Evolutionary conservation across 2,888 invertebrate species (phyloP).

Genomic region (Himalopsyche anomala): DNA sequence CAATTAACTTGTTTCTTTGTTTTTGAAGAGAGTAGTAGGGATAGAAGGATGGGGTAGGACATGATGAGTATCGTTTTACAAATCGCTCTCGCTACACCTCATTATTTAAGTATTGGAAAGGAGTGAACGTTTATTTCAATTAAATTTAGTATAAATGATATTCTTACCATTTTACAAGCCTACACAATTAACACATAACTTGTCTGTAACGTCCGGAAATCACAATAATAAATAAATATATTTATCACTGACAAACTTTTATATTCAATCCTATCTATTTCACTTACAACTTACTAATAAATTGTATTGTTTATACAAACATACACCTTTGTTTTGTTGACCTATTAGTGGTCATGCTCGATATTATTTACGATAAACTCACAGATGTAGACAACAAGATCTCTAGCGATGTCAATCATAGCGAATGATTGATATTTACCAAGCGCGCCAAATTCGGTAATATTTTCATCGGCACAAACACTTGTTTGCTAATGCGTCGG

Average conservation of each 20-base stretch:
- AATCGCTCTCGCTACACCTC: too few relatives aligned
- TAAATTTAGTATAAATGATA: too few relatives aligned
- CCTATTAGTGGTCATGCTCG: not conserved
- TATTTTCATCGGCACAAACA: constrained; percentile 24
- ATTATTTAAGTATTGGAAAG: too few relatives aligned
- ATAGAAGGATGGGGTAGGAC: too few relatives aligned
- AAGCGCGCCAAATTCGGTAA: not conserved
- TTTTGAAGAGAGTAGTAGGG: too few relatives aligned
- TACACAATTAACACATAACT: not conserved
- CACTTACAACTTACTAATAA: not conserved
- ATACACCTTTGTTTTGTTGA: not conserved
- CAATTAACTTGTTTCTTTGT: too few relatives aligned
- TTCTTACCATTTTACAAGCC: too few relatives aligned
- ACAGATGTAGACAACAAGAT: not conserved
- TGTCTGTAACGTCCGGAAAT: not conserved
- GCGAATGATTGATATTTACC: not conserved
- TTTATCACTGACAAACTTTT: not conserved
- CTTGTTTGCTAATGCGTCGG: constrained; percentile 25
- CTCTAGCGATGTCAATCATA: not conserved
- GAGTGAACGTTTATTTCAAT: too few relatives aligned
- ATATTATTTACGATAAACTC: not conserved
- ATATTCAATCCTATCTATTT: not conserved
- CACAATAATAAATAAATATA: not conserved
- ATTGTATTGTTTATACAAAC: not conserved
- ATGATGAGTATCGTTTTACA: too few relatives aligned